Evolutionary conservation across 2,797 vertebrate species (phyloP).

Genomic region (Valencia hispanica): DNA sequence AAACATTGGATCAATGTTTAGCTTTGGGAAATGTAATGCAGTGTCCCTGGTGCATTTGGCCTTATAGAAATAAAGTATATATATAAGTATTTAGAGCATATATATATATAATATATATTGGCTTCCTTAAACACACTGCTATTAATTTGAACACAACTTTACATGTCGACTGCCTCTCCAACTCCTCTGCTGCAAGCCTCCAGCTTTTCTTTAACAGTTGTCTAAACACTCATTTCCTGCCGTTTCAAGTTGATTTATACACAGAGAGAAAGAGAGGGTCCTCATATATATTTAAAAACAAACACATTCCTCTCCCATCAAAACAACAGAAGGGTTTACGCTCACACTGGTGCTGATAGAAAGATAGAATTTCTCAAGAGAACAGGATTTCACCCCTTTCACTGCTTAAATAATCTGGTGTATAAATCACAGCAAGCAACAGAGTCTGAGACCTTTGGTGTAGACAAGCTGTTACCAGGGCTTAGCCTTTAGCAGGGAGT

Average conservation of each 20-base stretch:
- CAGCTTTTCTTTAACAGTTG: constrained; percentile 57
- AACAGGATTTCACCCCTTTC: constrained; percentile 39
- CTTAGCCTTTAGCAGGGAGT: constrained; percentile 54
- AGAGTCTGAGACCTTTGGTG: constrained; percentile 61
- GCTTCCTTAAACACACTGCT: neutral
- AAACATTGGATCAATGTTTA: neutral
- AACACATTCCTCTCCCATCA: constrained; percentile 30
- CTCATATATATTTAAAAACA: constrained; percentile 53
- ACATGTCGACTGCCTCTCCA: neutral
- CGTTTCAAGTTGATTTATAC: constrained; percentile 59
- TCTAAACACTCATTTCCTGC: constrained; percentile 67
- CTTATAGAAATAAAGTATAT: neutral
- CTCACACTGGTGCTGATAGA: neutral
- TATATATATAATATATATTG: neutral
- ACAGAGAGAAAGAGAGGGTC: constrained; percentile 7
- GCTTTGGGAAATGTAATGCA: neutral
- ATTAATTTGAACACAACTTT: neutral
- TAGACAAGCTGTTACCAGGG: constrained; percentile 68
- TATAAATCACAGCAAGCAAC: constrained; percentile 49
- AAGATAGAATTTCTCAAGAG: constrained; percentile 32
- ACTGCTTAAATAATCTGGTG: constrained; percentile 38
- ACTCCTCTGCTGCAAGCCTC: constrained; percentile 40
- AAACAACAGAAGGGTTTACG: constrained; percentile 1
- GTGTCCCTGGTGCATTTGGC: neutral
- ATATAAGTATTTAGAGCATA: too few relatives aligned